Conservation (phyloP, 2,888 invertebrate species). For the Cheilosia impressa region DNA sequence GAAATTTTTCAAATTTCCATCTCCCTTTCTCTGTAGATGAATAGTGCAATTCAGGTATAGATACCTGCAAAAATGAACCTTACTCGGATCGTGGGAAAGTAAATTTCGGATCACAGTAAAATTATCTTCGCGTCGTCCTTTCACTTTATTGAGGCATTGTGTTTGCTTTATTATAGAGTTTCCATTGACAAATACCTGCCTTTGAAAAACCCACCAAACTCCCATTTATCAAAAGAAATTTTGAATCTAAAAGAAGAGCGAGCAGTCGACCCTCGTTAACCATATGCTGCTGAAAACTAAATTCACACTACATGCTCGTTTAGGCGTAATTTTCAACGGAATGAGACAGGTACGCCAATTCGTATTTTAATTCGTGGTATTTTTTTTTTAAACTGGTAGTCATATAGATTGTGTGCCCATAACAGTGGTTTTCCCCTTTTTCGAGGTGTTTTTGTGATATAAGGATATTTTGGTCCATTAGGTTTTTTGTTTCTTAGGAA, state of each 20-base stretch:
- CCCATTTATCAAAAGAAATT: slow-evolving; percentile 28
- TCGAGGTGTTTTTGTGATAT: not conserved
- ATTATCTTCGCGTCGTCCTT: slow-evolving; percentile 50
- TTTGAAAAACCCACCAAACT: slow-evolving; percentile 61
- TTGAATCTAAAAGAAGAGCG: slow-evolving; percentile 7
- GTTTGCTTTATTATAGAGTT: slow-evolving; percentile 41
- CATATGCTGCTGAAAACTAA: slow-evolving; percentile 79
- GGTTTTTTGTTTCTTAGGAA: too few relatives aligned
- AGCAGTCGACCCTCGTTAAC: slow-evolving; percentile 80
- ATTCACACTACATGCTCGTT: slow-evolving; percentile 62
- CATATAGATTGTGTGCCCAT: not conserved
- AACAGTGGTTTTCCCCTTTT: slow-evolving; percentile 29
- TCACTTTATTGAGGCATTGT: slow-evolving; percentile 45
- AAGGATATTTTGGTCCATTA: too few relatives aligned
- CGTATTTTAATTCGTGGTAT: slow-evolving; percentile 50
- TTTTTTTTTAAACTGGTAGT: not conserved
- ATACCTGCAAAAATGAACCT: slow-evolving; percentile 56
- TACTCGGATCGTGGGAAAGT: slow-evolving; percentile 64
- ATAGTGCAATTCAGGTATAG: not conserved
- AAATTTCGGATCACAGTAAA: slow-evolving; percentile 38
- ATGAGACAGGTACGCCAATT: slow-evolving; percentile 33
- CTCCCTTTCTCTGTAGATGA: not conserved
- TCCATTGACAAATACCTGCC: slow-evolving; percentile 64
- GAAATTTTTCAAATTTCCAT: slow-evolving; percentile 46
- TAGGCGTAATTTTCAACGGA: slow-evolving; percentile 35